Base-by-base conservation (phyloP, 2,888 invertebrate species). In the Molanna angustata region DNA sequence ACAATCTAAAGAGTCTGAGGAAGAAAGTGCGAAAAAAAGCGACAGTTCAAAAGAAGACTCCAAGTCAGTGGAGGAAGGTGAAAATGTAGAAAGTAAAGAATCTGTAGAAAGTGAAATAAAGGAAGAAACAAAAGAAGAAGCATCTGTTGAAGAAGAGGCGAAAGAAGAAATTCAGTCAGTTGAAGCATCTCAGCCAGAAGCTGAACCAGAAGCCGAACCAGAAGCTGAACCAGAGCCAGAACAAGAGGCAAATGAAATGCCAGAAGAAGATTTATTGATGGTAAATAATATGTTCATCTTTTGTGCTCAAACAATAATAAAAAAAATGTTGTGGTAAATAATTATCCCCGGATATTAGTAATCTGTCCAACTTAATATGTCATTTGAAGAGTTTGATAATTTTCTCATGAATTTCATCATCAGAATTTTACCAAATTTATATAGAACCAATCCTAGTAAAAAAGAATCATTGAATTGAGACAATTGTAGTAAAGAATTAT, bases 181-280 rank as follows among this genome's bases (percentile, higher is more conserved):
- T n/a, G n/a, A 46, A 33, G n/a, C n/a, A n/a, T n/a, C n/a, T n/a
- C n/a, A n/a, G n/a, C n/a, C n/a, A n/a, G 56, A 54, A 52, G 47
- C 50, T 9, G 52, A 21, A 33, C 52, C 57, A 46, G 54, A 58
- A 39, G 54, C 39, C 52, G 41, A 37, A 41, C 58, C 41, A 41
- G 58, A 61, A 49, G 53, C n/a, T n/a, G n/a, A n/a, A n/a, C n/a
- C n/a, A n/a, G n/a, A n/a, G n/a, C n/a, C n/a, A n/a, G n/a, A n/a
- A n/a, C n/a, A 60, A 47, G 49, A 59, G 22, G 61, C 61, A 14
- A 63, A 64, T 48, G 61, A 61, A 56, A 74, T 77, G 14, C 81
- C 82, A n/a, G 82, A 83, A 67, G 83, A 84, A 67, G 85, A 84
- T 62, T 69, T 84, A 61, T 72, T 82, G 59, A 73, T 80, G 70